phyloP scores from a whole-genome alignment of 2,797 vertebrate species.

The Lemur catta region DNA sequence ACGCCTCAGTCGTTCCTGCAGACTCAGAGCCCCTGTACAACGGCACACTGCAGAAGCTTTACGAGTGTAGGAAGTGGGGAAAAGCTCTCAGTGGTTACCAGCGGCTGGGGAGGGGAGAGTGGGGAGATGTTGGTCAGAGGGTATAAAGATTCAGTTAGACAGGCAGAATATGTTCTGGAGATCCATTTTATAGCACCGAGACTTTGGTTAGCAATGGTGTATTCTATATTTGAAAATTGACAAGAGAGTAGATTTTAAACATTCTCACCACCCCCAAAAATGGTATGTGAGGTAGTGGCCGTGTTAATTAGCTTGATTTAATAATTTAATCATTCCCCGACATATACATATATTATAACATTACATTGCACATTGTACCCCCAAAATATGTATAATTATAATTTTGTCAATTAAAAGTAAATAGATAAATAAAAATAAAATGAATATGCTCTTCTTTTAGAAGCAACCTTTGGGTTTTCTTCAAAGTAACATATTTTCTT shows the following conservation, averaged over 20 bases:
- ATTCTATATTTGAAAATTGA: not conserved
- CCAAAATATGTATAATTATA: too few relatives aligned
- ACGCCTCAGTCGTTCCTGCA: not conserved
- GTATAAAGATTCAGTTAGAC: not conserved
- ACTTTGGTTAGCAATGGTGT: not conserved
- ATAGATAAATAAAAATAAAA: not conserved
- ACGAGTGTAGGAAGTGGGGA: not conserved
- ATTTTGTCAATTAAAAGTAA: not conserved
- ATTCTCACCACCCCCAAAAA: not conserved
- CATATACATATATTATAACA: too few relatives aligned
- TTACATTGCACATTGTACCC: not conserved
- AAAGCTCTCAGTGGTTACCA: not conserved
- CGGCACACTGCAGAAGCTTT: not conserved
- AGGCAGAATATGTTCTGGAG: not conserved
- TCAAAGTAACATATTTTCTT: not conserved
- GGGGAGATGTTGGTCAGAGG: not conserved
- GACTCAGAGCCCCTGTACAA: not conserved
- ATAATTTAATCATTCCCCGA: not conserved
- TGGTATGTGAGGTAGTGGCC: not conserved
- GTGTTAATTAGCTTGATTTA: not conserved
- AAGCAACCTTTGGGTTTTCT: not conserved
- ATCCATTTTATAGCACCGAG: too few relatives aligned
- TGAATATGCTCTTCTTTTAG: not conserved
- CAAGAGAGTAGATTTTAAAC: not conserved
- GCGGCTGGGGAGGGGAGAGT: rapidly evolving